Conservation (phyloP, 2,797 vertebrate species). For the Hephaestus fuliginosus region DNA sequence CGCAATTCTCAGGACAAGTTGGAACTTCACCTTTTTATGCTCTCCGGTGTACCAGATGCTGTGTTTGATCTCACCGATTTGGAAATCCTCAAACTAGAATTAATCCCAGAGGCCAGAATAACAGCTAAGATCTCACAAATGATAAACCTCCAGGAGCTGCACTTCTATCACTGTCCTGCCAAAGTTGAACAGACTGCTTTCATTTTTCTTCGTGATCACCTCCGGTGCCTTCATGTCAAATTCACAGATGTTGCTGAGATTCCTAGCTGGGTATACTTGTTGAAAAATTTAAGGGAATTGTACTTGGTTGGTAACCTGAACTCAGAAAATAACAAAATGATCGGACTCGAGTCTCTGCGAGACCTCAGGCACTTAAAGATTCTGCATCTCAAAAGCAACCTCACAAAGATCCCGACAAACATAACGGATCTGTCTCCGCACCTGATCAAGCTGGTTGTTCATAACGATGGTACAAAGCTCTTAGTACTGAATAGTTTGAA, state of each 20-base stretch:
- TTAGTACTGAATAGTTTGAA: constrained; percentile 98
- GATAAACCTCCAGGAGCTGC: constrained; percentile 96
- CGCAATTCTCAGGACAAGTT: constrained; percentile 95
- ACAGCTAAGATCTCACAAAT: constrained; percentile 98
- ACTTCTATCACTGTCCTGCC: constrained; percentile 97
- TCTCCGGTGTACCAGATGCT: constrained; percentile 95
- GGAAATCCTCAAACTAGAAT: constrained; percentile 95
- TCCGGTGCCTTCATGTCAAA: constrained; percentile 98
- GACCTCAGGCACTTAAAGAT: constrained; percentile 96
- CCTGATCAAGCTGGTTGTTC: constrained; percentile 94
- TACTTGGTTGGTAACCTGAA: constrained; percentile 97
- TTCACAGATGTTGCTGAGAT: constrained; percentile 99
- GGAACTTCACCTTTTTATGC: constrained; percentile 97
- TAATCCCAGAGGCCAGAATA: constrained; percentile 97
- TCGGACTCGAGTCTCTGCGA: constrained; percentile 96
- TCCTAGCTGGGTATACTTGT: constrained; percentile 96
- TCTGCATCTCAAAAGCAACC: constrained; percentile 97
- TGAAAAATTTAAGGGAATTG: constrained; percentile 95
- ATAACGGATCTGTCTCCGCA: constrained; percentile 97
- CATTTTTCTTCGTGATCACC: constrained; percentile 97
- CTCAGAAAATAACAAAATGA: constrained; percentile 99
- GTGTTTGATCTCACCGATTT: constrained; percentile 97
- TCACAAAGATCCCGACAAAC: constrained; percentile 99
- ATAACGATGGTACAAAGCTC: constrained; percentile 98
- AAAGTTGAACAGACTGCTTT: constrained; percentile 99